Conservation (phyloP, 2,113 vertebrate species). For the Melierax canorus region DNA sequence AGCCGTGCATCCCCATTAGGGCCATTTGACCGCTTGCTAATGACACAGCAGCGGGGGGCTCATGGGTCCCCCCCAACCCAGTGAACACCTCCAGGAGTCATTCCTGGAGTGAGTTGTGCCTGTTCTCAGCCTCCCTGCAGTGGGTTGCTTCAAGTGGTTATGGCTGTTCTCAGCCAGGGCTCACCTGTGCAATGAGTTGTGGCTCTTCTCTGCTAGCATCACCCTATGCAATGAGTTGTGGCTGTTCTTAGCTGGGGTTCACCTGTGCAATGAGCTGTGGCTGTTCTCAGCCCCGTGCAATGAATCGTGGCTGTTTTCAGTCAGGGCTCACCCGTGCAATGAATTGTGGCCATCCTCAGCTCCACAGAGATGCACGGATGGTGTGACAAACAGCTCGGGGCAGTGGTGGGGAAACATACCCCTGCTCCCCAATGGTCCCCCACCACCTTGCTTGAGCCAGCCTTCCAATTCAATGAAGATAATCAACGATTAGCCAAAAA, state of each 20-base stretch:
- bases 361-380: fast-evolving
- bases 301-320: not conserved
- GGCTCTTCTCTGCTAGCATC: not conserved
- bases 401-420: not conserved
- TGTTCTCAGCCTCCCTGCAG: no score
- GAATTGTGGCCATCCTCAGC: not conserved
- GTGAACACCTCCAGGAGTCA: not conserved
- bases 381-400: not conserved
- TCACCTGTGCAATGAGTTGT: not conserved
- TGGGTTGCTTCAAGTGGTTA: no score
- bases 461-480: not conserved
- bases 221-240: fast-evolving
- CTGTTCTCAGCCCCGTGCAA: fast-evolving
- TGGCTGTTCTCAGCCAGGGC: not conserved
- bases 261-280: not conserved
- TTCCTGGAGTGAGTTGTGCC: not conserved
- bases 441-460: fast-evolving
- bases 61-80: fast-evolving
- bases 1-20: constrained; percentile 16
- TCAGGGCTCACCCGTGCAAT: fast-evolving
- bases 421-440: not conserved
- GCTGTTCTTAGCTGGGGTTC: not conserved
- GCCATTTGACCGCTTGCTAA: constrained; percentile 36
- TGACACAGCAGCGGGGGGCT: not conserved
- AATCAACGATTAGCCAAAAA: not conserved